Percentiles rank a stretch among this genome's conserved stretches.
These are phyloP conservation scores for Agelaius tricolor DNA, from an alignment of 2,113 vertebrate species.

Conservation along the genomic window DNA sequence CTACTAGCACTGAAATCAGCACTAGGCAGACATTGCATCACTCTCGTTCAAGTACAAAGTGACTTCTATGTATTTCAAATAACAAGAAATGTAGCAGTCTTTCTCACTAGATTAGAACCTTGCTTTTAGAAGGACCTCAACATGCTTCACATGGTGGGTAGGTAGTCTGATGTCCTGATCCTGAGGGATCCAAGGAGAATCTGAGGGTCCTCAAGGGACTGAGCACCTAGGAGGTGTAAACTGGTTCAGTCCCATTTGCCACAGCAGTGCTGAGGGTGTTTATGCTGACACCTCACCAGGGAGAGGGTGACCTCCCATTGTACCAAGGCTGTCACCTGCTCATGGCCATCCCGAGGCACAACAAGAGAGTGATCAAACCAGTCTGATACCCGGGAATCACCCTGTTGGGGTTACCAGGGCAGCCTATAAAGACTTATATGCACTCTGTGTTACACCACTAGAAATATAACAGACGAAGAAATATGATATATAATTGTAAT, in stretches of 20 bases:
- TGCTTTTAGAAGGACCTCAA: background rate
- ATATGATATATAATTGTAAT: background rate
- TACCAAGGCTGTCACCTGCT: background rate
- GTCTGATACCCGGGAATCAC: background rate
- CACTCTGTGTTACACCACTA: background rate
- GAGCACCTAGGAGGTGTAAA: background rate
- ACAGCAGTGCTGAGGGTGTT: background rate
- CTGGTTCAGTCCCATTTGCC: background rate
- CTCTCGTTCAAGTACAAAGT: background rate
- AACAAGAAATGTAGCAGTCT: background rate
- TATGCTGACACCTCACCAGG: too few species aligned
- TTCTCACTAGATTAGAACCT: background rate
- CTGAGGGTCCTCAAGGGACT: background rate
- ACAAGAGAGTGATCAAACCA: background rate
- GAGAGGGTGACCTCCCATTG: background rate
- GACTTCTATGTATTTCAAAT: background rate
- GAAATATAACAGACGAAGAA: background rate
- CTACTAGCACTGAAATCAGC: background rate
- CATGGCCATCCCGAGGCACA: rapidly evolving
- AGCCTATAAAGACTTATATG: background rate
- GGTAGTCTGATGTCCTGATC: background rate
- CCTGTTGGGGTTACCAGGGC: background rate
- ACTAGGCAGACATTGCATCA: background rate
- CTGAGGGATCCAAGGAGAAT: background rate
- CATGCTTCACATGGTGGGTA: background rate